Conservation (phyloP, 2,888 invertebrate genomes). For the Ophonus ardosiacus region DNA sequence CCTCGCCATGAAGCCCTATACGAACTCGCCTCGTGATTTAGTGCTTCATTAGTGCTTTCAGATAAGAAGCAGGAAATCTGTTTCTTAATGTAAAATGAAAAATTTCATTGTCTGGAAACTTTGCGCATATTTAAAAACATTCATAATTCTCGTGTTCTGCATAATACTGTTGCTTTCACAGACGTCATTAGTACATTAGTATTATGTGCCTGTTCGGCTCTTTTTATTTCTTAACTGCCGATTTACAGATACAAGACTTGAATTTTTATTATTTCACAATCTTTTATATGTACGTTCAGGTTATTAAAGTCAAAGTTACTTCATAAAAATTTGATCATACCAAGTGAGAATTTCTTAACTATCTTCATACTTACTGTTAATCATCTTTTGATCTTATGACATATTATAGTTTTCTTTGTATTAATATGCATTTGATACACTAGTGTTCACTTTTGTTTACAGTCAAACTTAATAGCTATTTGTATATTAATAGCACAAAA, state of each 20-base stretch:
- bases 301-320: not conserved
- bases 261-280: not conserved
- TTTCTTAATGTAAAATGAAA: conserved; percentile 19
- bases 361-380: too few species aligned
- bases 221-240: not conserved
- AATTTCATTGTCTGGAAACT: conserved; percentile 25
- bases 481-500: too few species aligned
- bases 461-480: too few species aligned
- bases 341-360: too few species aligned
- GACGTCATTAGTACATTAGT: conserved; percentile 9
- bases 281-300: not conserved
- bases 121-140: conserved; percentile 18
- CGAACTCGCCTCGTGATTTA: conserved; percentile 20
- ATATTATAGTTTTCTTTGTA: too few species aligned
- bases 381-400: too few species aligned
- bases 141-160: conserved; percentile 11
- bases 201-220: not conserved
- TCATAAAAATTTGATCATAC: too few species aligned
- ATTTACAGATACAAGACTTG: not conserved
- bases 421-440: too few species aligned
- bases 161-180: not conserved
- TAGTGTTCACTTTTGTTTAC: too few species aligned
- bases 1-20: not conserved
- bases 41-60: conserved; percentile 38
- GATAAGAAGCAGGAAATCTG: conserved; percentile 18